Conservation (phyloP, 2,113 vertebrate genomes). For the Glaucidium brasilianum region DNA sequence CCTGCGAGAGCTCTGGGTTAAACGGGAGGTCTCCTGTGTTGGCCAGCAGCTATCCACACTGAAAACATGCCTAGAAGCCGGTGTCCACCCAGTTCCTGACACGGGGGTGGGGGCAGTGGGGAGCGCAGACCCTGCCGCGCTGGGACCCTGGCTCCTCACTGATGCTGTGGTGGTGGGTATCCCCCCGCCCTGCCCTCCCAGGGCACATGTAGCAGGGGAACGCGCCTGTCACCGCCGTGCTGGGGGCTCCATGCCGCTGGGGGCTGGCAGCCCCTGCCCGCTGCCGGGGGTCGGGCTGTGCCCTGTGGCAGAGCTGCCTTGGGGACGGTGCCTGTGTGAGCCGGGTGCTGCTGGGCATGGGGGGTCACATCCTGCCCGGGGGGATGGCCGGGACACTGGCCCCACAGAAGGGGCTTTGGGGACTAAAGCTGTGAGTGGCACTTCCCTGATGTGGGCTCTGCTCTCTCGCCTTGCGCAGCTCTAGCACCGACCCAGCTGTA, state of each 20-base stretch:
- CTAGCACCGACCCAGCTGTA: not conserved
- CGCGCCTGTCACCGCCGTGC: accelerated
- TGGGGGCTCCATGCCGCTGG: accelerated
- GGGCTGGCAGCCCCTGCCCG: not conserved
- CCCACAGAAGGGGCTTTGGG: not conserved
- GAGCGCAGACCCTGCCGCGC: not conserved
- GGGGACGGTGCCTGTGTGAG: not conserved
- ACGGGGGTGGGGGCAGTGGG: not conserved
- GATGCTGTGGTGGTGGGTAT: accelerated
- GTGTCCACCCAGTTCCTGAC: not conserved
- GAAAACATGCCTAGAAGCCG: not conserved
- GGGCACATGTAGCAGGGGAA: not conserved
- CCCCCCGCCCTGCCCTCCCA: not conserved
- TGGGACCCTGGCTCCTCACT: accelerated
- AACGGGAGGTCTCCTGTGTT: not conserved
- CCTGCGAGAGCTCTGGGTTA: not conserved
- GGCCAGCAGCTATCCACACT: not conserved
- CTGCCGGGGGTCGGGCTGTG: not conserved
- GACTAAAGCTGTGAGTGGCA: not conserved
- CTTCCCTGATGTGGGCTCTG: not conserved
- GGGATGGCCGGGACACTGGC: not conserved
- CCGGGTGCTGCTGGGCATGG: accelerated
- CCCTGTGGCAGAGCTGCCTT: not conserved
- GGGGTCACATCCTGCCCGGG: not conserved
- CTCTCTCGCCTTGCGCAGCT: not conserved